Evolutionary conservation across 1,140 invertebrate species (phyloP).

Genomic region (Andricus grossulariae): DNA sequence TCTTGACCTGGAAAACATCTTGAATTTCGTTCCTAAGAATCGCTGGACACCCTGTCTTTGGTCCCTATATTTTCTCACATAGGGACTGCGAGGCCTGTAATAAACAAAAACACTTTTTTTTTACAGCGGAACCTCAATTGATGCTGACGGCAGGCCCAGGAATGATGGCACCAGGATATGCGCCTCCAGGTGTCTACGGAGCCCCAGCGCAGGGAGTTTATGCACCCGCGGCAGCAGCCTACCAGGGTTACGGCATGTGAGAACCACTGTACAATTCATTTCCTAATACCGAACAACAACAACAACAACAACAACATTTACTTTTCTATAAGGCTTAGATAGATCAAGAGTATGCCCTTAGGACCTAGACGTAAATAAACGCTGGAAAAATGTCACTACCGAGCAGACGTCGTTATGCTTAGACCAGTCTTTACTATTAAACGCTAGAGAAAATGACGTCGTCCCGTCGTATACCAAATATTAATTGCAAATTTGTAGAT

Average conservation of each 20-base stretch:
- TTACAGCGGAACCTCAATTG: constrained; percentile 89
- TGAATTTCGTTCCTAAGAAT: too few species aligned
- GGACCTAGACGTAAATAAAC: constrained; percentile 57
- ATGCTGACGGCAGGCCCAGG: constrained; percentile 96
- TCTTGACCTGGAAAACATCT: too few species aligned
- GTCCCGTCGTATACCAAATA: constrained; percentile 46
- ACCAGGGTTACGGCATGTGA: constrained; percentile 85
- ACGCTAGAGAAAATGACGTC: constrained; percentile 38
- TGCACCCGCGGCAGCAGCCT: constrained; percentile 77
- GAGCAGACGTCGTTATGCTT: constrained; percentile 50
- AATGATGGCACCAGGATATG: constrained; percentile 81
- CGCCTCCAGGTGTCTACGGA: constrained; percentile 75
- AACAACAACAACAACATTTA: constrained; percentile 63
- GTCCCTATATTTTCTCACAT: too few species aligned
- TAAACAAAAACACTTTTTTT: constrained; percentile 22
- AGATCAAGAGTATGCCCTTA: constrained; percentile 68
- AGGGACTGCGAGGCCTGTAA: neutral
- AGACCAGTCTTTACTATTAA: constrained; percentile 49
- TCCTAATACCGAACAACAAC: constrained; percentile 56
- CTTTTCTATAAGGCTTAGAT: constrained; percentile 71
- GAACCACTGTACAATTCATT: constrained; percentile 43
- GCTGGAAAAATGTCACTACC: constrained; percentile 46
- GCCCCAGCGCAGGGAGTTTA: constrained; percentile 76
- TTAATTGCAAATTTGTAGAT: constrained; percentile 53
- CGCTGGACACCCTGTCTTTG: too few species aligned